Evolutionary conservation across 2,797 vertebrate species (phyloP), one percentile per base, ranked within the genome.

Genomic region (Chloroceryle amazona): DNA sequence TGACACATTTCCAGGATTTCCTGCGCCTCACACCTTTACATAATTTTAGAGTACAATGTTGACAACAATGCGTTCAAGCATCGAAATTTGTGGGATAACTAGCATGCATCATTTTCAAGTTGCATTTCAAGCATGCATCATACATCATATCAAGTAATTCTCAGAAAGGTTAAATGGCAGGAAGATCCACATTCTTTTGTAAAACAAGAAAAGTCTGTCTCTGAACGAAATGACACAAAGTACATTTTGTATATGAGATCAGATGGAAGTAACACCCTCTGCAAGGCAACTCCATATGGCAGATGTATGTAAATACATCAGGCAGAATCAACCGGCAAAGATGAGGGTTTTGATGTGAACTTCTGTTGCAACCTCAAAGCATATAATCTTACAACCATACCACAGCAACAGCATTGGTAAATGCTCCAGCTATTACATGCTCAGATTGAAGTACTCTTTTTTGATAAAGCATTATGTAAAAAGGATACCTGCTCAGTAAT

Each of bases 151-250:
- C 28, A 74, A 62, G 58, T 93, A 94, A 97, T 82, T 87, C 83
- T 97, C 71, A 67, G 67, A 96, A 93, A 95, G 33, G 73, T 88
- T 74, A 86, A 85, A 89, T 91, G 79, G 83, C 73, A 93, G 90
- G 96, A 98, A 98, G 95, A 22, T 39, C 68, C 89, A 93, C 54
- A 60, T 89, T 85, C 70, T 78, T 75, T 58, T 87, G 72, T 95
- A 96, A 97, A 93, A 98, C 92, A 89, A 54, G 65, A 79, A 86
- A 96, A 90, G 18, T 21, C 85, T 92, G 78, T 65, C 11, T 95
- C 96, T 20, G 83, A 85, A 95, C 71, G 96, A 96, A 90, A 60
- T 73, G 18, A 60, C 35, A 90, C n/a, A 84, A 95, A 90, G 68
- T 80, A 81, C 51, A 87, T 92, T 86, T 55, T 42, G 12, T 71